These are phyloP conservation scores for Serrognathus titanus DNA, from an alignment of 2,888 invertebrate genomes.

Conservation along the genomic window DNA sequence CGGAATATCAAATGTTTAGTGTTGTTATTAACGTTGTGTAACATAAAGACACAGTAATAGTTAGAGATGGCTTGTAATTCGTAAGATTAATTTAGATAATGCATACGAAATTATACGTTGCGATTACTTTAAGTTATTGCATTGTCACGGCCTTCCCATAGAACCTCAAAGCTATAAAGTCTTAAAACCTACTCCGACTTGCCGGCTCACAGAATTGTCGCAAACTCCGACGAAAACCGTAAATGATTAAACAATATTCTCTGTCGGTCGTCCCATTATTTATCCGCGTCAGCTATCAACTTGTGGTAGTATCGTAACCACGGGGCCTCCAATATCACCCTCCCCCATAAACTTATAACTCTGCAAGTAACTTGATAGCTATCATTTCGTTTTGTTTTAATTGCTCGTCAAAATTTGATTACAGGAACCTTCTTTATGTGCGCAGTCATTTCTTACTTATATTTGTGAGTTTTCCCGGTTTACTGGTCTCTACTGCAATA, in stretches of 20 bases:
- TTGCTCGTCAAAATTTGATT: constrained; percentile 51
- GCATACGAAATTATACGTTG: constrained; percentile 32
- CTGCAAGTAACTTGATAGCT: constrained; percentile 45
- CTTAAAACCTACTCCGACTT: neutral
- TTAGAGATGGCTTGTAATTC: constrained; percentile 36
- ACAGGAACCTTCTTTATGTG: constrained; percentile 45
- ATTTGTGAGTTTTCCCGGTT: constrained; percentile 14
- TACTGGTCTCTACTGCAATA: constrained; percentile 11
- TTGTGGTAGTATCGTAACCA: constrained; percentile 13
- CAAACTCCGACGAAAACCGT: no score
- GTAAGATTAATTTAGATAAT: constrained; percentile 44
- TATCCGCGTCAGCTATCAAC: constrained; percentile 17
- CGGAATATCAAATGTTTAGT: constrained; percentile 40
- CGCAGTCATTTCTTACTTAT: constrained; percentile 32
- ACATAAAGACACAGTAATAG: constrained; percentile 39
- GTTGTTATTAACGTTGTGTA: constrained; percentile 37
- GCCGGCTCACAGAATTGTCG: neutral
- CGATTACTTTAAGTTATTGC: constrained; percentile 26
- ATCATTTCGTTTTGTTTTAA: constrained; percentile 50
- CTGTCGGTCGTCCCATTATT: constrained; percentile 14
- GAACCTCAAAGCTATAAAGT: neutral
- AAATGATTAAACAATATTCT: neutral
- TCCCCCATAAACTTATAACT: constrained; percentile 42
- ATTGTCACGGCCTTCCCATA: constrained; percentile 12
- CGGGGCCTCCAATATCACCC: constrained; percentile 17